Percentiles rank a stretch among this genome's conserved stretches.
These are phyloP conservation scores for Scaptomyza hsui DNA, from an alignment of 1,140 invertebrate genomes.

Conservation along the genomic window DNA sequence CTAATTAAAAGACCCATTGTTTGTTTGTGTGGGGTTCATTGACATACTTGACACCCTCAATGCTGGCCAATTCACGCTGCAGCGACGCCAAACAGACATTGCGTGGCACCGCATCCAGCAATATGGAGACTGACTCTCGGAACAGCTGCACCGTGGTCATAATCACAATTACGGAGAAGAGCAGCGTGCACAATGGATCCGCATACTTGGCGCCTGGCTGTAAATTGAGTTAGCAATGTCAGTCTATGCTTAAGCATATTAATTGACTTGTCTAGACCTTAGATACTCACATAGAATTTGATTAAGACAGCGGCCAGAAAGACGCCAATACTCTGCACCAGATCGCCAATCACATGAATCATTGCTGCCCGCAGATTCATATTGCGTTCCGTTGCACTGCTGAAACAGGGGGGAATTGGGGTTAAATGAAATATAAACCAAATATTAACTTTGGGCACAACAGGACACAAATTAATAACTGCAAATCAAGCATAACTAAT, in stretches of 20 bases:
- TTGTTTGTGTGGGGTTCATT: not conserved
- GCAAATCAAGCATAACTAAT: slow-evolving; percentile 33
- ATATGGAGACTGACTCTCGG: slow-evolving; percentile 89
- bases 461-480: slow-evolving; percentile 29
- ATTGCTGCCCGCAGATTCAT: slow-evolving; percentile 95
- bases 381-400: slow-evolving; percentile 84
- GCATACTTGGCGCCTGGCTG: slow-evolving; percentile 91
- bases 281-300: slow-evolving; percentile 89
- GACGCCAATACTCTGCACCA: slow-evolving; percentile 95
- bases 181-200: slow-evolving; percentile 95
- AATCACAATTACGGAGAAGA: slow-evolving; percentile 94
- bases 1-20: not conserved
- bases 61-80: slow-evolving; percentile 85
- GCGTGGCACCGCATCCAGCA: slow-evolving; percentile 91
- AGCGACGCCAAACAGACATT: slow-evolving; percentile 85
- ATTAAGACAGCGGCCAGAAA: slow-evolving; percentile 93
- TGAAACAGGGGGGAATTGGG: not conserved
- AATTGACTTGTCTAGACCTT: slow-evolving; percentile 45
- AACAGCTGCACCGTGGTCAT: slow-evolving; percentile 91
- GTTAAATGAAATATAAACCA: slow-evolving; percentile 1
- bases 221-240: slow-evolving; percentile 39
- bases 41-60: slow-evolving; percentile 87
- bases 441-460: slow-evolving; percentile 18
- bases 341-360: slow-evolving; percentile 96
- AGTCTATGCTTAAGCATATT: not conserved